Evolutionary conservation across 2,797 vertebrate genomes (phyloP).

Genomic region (Selene dorsalis): DNA sequence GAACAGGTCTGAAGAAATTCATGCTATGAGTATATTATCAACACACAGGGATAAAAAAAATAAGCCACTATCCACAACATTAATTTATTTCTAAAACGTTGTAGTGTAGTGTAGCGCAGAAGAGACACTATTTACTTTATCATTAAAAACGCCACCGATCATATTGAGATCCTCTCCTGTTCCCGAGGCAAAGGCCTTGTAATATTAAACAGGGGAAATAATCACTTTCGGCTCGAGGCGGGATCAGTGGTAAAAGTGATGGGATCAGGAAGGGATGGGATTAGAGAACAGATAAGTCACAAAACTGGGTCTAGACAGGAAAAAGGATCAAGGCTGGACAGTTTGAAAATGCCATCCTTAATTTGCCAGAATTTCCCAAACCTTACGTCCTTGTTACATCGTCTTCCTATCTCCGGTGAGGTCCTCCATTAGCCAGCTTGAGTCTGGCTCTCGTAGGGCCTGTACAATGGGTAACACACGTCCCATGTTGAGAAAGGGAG

Average conservation of each 20-base stretch:
- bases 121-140: neutral
- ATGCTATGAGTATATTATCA: neutral
- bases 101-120: too few relatives aligned
- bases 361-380: neutral
- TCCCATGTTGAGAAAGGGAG: neutral
- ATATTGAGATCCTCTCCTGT: neutral
- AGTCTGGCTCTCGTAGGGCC: neutral
- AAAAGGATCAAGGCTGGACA: conserved; percentile 1
- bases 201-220: neutral
- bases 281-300: neutral
- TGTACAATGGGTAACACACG: neutral
- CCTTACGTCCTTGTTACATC: neutral
- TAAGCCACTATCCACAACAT: neutral
- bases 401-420: neutral
- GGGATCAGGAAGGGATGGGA: neutral
- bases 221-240: neutral
- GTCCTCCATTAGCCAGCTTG: conserved; percentile 5
- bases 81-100: neutral
- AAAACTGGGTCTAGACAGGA: neutral
- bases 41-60: too few relatives aligned
- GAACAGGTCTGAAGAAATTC: neutral
- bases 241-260: neutral
- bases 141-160: neutral
- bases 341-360: neutral
- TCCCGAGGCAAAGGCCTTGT: neutral